Evolutionary conservation across 2,113 vertebrate species (phyloP).

Genomic region (Beaufortia kweichowensis): DNA sequence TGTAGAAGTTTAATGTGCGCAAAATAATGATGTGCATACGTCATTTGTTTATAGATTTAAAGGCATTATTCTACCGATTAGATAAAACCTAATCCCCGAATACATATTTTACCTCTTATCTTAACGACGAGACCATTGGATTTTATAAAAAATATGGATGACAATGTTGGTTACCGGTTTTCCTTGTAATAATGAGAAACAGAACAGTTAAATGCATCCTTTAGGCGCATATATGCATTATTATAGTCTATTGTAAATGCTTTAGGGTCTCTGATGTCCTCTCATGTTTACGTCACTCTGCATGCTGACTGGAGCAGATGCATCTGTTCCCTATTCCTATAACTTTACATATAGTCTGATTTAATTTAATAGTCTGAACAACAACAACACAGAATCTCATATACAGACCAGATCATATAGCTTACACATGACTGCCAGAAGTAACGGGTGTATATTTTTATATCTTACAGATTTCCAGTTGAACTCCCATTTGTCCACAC

Average conservation of each 20-base stretch:
- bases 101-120: too few relatives aligned
- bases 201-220: not conserved
- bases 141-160: not conserved
- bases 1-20: not conserved
- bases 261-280: not conserved
- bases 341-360: not conserved
- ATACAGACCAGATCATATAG: not conserved
- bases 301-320: slow-evolving; percentile 12
- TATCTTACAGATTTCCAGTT: slow-evolving; percentile 88
- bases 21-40: not conserved
- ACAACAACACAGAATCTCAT: not conserved
- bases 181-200: not conserved
- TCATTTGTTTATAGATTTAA: not conserved
- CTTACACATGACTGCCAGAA: slow-evolving; percentile 22
- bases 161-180: not conserved
- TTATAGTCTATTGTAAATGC: not conserved
- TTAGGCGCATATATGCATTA: not conserved
- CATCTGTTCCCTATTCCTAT: not conserved
- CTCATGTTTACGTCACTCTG: not conserved
- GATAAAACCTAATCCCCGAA: too few relatives aligned
- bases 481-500: slow-evolving; percentile 97
- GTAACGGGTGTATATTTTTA: slow-evolving; percentile 44
- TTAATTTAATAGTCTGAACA: not conserved
- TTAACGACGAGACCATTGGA: not conserved
- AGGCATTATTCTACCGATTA: not conserved